Evolutionary conservation across 2,888 invertebrate genomes (phyloP).

Genomic region (Syrphus vitripennis): DNA sequence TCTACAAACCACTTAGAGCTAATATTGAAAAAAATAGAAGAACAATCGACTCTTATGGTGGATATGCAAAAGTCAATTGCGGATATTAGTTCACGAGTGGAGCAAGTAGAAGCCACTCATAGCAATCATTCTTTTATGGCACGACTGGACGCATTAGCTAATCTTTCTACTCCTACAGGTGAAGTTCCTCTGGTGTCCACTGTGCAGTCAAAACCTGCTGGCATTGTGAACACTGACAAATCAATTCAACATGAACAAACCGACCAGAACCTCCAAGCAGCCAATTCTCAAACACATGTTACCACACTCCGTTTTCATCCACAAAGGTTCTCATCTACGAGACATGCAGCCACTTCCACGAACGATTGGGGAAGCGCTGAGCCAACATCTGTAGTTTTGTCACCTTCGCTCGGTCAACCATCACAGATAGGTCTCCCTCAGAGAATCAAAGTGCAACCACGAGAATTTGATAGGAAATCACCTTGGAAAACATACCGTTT

Average conservation of each 20-base stretch:
- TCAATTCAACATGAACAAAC: too few species aligned
- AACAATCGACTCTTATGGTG: background rate
- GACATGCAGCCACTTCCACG: background rate
- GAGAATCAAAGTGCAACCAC: background rate
- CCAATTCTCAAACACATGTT: background rate
- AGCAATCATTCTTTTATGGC: too few species aligned
- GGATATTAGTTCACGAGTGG: background rate
- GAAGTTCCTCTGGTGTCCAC: too few species aligned
- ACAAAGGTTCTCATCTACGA: background rate
- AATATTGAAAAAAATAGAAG: too few species aligned
- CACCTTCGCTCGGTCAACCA: background rate
- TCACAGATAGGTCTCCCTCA: background rate
- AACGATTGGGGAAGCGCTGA: background rate
- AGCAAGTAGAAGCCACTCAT: background rate
- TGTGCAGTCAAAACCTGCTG: background rate
- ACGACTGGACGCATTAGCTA: background rate
- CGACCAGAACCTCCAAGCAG: background rate
- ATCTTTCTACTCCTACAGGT: background rate
- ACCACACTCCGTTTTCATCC: background rate
- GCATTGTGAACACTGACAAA: background rate
- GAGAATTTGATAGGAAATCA: background rate
- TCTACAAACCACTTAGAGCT: too few species aligned
- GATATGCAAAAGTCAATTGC: background rate
- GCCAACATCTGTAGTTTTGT: background rate
- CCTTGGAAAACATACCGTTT: background rate